These are phyloP conservation scores for Drosophila leonis DNA, from an alignment of 2,888 invertebrate species.

Conservation along the genomic window DNA sequence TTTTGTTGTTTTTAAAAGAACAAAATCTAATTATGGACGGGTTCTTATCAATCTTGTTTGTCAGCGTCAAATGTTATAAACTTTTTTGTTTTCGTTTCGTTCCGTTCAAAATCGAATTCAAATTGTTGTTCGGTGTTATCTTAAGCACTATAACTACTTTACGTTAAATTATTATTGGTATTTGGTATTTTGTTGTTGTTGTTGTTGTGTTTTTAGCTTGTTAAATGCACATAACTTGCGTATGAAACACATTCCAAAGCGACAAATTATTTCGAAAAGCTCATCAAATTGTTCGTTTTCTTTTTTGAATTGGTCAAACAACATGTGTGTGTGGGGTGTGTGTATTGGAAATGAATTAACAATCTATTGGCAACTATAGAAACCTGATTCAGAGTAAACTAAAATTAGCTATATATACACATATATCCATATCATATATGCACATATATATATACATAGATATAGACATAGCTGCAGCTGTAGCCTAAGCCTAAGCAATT, in stretches of 20 bases:
- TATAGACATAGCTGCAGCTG: conserved; percentile 42
- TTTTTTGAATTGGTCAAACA: conserved; percentile 59
- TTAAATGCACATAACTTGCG: conserved; percentile 77
- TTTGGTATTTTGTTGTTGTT: conserved; percentile 19
- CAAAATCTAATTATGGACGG: conserved; percentile 83
- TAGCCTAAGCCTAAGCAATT: conserved; percentile 46
- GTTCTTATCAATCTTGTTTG: conserved; percentile 83
- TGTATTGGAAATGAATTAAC: conserved; percentile 27
- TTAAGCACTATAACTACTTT: conserved; percentile 43
- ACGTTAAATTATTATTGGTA: conserved; percentile 48
- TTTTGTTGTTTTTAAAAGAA: conserved; percentile 45
- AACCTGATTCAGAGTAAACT: conserved; percentile 64
- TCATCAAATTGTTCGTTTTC: conserved; percentile 71
- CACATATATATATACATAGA: conserved; percentile 20
- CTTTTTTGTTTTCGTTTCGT: conserved; percentile 30
- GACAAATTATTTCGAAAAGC: conserved; percentile 78
- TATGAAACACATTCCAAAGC: conserved; percentile 80
- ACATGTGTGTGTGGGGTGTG: conserved; percentile 15
- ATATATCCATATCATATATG: conserved; percentile 3
- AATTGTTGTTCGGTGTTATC: conserved; percentile 26
- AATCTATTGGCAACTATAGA: conserved; percentile 71
- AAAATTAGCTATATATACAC: conserved; percentile 30
- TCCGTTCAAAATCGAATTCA: conserved; percentile 30
- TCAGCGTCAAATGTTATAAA: conserved; percentile 56
- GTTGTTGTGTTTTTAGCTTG: conserved; percentile 30